Base-by-base conservation (phyloP, 1,140 invertebrate species). In the Papilio aristodemus region DNA sequence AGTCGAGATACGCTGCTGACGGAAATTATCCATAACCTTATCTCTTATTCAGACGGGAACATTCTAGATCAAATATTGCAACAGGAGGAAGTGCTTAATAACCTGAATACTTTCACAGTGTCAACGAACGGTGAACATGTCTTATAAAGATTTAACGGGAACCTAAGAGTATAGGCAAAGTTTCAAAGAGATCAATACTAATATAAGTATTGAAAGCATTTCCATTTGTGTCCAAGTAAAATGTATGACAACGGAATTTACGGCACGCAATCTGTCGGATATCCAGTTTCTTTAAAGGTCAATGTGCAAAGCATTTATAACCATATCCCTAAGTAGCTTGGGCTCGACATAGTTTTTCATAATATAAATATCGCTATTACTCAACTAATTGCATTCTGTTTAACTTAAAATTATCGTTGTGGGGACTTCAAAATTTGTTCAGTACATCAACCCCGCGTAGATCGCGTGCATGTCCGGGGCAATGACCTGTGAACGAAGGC, bases 21-120 rank as follows among this genome's bases (percentile, higher is more conserved):
- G 78, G 78, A 80, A 71, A 78, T 80, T 76, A 74, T 73, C 72
- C 71, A 43, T 69, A 71, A 70, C 60, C 46, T 77, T 77, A 70
- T 69, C 41, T 72, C 43, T 66, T 7, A 25, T 32, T 50, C 25
- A 50, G 25, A 32, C 63, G 22, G 22, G 39, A 66, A 66, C 63
- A 36, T 46, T 66, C 63, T 46, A 66, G 43, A 46, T 50, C 41
- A 66, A 66, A 66, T 66, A 36, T 66, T 66, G 19, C 17, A 50
- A 41, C 63, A 50, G 22, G 8, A 46, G 63, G 43, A 66, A 66
- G 27, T 50, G 25, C 41, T 66, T 14, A 22, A 39, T 17, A 50
- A 36, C 43, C 41, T 66, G 41, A 36, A 46, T 66, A 50, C 13
- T 66, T 66, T 66, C 19, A 64, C 11, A 11, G 60, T 41, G 36